These are phyloP conservation scores for Drosophila lacicola DNA, from an alignment of 2,888 invertebrate species.

Conservation along the genomic window DNA sequence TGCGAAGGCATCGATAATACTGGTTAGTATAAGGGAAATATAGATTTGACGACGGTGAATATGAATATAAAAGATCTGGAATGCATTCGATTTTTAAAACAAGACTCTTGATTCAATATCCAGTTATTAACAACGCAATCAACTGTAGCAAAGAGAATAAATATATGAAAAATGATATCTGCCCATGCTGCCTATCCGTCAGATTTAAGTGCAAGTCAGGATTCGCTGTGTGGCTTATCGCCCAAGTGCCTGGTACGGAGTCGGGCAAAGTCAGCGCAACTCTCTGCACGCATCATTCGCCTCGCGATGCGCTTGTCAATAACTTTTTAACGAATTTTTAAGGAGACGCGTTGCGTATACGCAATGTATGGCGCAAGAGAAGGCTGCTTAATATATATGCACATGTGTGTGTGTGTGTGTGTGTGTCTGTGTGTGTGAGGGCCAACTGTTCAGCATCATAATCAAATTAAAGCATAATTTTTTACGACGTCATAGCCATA, in stretches of 20 bases:
- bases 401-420: conserved; percentile 9
- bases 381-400: not conserved
- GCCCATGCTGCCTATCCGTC: conserved; percentile 8
- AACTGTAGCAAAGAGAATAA: conserved; percentile 11
- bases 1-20: too few species aligned
- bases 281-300: conserved; percentile 37
- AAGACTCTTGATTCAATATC: not conserved
- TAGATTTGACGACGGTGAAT: too few species aligned
- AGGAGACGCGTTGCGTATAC: conserved; percentile 65
- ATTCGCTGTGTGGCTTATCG: conserved; percentile 35
- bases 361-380: conserved; percentile 28
- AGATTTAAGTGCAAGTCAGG: conserved; percentile 59
- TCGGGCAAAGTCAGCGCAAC: conserved; percentile 22
- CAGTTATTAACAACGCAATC: conserved; percentile 9
- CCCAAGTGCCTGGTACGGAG: conserved; percentile 8
- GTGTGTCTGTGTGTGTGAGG: conserved; percentile 14
- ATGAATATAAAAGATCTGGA: not conserved
- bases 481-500: conserved; percentile 80
- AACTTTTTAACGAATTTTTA: conserved; percentile 69
- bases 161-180: conserved; percentile 26
- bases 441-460: conserved; percentile 61
- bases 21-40: too few species aligned
- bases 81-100: not conserved
- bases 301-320: conserved; percentile 53
- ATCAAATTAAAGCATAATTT: conserved; percentile 81